Evolutionary conservation across 2,113 vertebrate genomes (phyloP).

Genomic region (Rutilus rutilus): DNA sequence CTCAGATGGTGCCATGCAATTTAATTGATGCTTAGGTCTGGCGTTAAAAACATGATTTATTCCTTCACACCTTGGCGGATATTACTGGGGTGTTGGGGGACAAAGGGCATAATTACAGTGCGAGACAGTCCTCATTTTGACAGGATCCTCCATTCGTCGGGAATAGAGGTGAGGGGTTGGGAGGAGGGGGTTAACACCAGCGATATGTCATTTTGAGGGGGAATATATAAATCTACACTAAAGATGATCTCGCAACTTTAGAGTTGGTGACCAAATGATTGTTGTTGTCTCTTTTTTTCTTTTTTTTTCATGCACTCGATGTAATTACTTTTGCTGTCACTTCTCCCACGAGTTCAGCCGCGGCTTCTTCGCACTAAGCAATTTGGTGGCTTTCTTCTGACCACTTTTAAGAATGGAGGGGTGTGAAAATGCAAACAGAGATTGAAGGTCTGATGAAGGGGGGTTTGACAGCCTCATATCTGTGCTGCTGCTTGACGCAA

Average conservation of each 20-base stretch:
- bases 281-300: neutral
- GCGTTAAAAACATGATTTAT: neutral
- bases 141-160: neutral
- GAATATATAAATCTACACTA: neutral
- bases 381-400: constrained; percentile 2
- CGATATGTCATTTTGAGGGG: neutral
- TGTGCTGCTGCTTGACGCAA: neutral
- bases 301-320: neutral
- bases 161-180: neutral
- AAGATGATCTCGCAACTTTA: constrained; percentile 9
- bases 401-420: neutral
- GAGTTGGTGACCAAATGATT: neutral
- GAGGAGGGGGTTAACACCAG: neutral
- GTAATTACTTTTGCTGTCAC: constrained; percentile 23
- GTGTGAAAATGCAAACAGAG: neutral
- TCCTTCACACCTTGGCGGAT: neutral
- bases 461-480: constrained; percentile 43
- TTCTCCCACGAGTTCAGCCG: neutral
- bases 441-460: constrained; percentile 10
- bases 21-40: neutral
- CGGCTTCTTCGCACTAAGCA: neutral
- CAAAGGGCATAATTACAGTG: neutral
- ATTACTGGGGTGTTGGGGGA: neutral
- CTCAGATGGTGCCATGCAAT: neutral
- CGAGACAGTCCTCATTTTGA: neutral